These are phyloP conservation scores for Raja brachyura DNA, from an alignment of 2,113 vertebrate species.

Conservation along the genomic window DNA sequence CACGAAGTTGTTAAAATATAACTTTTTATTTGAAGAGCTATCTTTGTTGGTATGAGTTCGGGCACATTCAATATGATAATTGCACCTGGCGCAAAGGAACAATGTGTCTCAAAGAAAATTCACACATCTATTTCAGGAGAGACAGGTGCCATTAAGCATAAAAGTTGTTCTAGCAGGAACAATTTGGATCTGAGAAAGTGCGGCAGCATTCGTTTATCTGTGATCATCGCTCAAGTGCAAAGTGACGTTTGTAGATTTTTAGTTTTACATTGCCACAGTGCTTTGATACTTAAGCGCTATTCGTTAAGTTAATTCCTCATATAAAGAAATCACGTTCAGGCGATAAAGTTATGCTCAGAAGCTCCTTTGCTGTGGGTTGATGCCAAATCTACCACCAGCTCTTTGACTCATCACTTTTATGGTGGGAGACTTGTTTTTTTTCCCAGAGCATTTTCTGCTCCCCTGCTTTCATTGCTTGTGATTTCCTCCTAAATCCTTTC, in stretches of 20 bases:
- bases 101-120: conserved; percentile 31
- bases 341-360: conserved; percentile 3
- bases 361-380: background rate
- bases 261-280: background rate
- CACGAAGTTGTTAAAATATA: background rate
- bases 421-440: conserved; percentile 28
- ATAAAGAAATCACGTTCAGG: background rate
- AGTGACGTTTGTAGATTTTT: conserved; percentile 1
- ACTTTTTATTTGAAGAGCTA: background rate
- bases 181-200: conserved; percentile 27
- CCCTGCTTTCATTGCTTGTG: conserved; percentile 3
- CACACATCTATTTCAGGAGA: conserved; percentile 30
- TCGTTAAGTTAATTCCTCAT: background rate
- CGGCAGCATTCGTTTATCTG: background rate
- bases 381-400: conserved; percentile 30
- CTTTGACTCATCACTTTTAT: conserved; percentile 32
- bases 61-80: background rate
- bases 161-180: conserved; percentile 29
- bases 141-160: conserved; percentile 22
- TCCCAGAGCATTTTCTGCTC: background rate
- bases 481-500: conserved; percentile 12
- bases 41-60: background rate
- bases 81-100: background rate
- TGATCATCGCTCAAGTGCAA: background rate
- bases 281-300: background rate